A percentile compares a stretch with the other conserved stretches of the same genome.
Conservation (phyloP, 2,797 vertebrate species). For the Oophaga sylvatica region DNA sequence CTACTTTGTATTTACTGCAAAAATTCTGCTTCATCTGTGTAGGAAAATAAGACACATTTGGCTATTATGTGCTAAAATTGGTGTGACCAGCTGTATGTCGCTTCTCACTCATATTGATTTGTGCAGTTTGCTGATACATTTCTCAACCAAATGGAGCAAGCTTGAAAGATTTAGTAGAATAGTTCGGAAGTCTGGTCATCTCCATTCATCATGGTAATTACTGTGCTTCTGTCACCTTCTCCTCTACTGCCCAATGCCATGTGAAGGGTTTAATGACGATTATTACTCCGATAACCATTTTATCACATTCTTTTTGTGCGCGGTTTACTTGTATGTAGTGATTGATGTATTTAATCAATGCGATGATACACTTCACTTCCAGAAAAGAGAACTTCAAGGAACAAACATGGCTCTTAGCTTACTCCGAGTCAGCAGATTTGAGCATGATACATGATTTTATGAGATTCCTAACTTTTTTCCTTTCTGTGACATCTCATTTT, state of each 20-base stretch:
- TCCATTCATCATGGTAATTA: slow-evolving; percentile 35
- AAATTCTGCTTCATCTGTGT: neutral
- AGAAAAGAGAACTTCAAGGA: neutral
- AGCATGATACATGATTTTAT: neutral
- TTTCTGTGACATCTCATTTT: neutral
- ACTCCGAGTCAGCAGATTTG: slow-evolving; percentile 10
- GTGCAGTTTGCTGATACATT: neutral
- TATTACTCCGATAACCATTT: slow-evolving; percentile 13
- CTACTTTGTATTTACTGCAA: neutral
- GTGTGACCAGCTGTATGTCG: neutral
- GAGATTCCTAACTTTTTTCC: neutral
- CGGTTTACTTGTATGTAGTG: neutral
- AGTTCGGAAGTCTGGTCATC: slow-evolving; percentile 3
- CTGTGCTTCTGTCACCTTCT: neutral
- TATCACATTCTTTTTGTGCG: slow-evolving; percentile 14
- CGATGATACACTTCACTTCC: slow-evolving; percentile 8
- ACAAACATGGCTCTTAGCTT: neutral
- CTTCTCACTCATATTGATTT: neutral
- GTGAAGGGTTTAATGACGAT: neutral
- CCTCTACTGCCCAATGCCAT: neutral
- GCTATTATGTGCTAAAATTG: neutral
- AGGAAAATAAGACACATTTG: neutral
- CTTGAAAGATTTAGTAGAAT: slow-evolving; percentile 27
- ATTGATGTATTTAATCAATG: slow-evolving; percentile 51
- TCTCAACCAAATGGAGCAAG: neutral